A percentile compares a stretch with the other conserved stretches of the same genome.
phyloP scores from a whole-genome alignment of 2,113 vertebrate genomes.

The Oceanodroma tethys region DNA sequence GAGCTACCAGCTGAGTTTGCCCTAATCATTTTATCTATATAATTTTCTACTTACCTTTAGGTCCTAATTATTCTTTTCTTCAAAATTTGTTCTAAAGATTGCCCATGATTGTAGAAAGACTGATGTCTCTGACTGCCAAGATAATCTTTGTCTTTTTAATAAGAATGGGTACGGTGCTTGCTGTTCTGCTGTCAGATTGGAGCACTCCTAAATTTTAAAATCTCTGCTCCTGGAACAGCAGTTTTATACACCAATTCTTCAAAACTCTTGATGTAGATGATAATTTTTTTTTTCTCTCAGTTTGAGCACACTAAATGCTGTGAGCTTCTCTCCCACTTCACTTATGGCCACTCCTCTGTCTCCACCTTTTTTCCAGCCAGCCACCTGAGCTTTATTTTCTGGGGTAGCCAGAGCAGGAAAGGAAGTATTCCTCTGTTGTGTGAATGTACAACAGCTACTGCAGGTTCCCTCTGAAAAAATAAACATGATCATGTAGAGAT shows the following conservation, averaged over 20 bases:
- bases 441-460: neutral
- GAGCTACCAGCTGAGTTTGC: neutral
- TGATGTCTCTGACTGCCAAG: neutral
- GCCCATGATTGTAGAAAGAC: neutral
- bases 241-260: neutral
- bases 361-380: neutral
- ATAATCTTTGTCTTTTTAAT: neutral
- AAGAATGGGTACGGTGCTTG: neutral
- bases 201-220: neutral
- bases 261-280: neutral
- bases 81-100: neutral
- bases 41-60: neutral
- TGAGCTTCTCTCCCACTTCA: neutral
- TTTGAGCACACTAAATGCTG: neutral
- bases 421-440: neutral
- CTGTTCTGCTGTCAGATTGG: neutral
- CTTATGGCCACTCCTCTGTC: neutral
- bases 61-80: constrained; percentile 6
- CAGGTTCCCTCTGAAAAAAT: neutral
- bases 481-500: neutral
- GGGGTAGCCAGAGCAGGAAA: neutral
- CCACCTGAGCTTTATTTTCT: neutral
- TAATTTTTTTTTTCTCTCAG: neutral
- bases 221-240: neutral
- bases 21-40: neutral